phyloP scores from a whole-genome alignment of 2,797 vertebrate species.

The Sphaeramia orbicularis region DNA sequence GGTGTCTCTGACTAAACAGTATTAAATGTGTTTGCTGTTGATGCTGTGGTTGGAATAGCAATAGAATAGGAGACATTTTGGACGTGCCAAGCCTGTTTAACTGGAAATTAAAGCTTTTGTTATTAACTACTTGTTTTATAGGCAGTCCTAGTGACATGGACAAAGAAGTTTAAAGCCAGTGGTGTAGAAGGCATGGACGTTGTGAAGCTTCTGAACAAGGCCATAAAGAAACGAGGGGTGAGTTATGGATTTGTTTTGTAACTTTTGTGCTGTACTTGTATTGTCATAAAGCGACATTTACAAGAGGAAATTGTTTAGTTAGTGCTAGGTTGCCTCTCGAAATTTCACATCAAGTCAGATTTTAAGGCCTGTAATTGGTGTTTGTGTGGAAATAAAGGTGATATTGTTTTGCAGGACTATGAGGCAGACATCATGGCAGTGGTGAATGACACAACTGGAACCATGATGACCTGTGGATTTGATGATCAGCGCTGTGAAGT shows the following conservation, averaged over 20 bases:
- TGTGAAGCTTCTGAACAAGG: slow-evolving; percentile 93
- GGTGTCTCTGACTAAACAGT: background rate
- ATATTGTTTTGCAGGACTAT: slow-evolving; percentile 88
- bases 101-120: slow-evolving; percentile 6
- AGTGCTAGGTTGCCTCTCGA: no score
- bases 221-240: slow-evolving; percentile 98
- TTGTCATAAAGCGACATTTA: no score
- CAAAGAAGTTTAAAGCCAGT: slow-evolving; percentile 95
- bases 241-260: slow-evolving; percentile 21
- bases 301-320: no score
- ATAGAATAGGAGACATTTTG: background rate
- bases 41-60: slow-evolving; percentile 27
- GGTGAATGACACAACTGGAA: slow-evolving; percentile 96
- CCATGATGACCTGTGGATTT: slow-evolving; percentile 99
- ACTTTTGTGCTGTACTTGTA: background rate
- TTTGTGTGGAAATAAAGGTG: background rate
- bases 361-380: background rate
- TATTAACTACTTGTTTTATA: slow-evolving; percentile 63
- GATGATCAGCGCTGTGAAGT: slow-evolving; percentile 98
- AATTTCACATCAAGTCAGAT: background rate
- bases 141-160: slow-evolving; percentile 95
- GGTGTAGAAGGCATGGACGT: slow-evolving; percentile 96
- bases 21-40: background rate
- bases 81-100: background rate
- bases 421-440: slow-evolving; percentile 98